A percentile compares a stretch with the other conserved stretches of the same genome.
phyloP scores from a whole-genome alignment of 2,888 invertebrate genomes.

The Dryocosmus kuriphilus region DNA sequence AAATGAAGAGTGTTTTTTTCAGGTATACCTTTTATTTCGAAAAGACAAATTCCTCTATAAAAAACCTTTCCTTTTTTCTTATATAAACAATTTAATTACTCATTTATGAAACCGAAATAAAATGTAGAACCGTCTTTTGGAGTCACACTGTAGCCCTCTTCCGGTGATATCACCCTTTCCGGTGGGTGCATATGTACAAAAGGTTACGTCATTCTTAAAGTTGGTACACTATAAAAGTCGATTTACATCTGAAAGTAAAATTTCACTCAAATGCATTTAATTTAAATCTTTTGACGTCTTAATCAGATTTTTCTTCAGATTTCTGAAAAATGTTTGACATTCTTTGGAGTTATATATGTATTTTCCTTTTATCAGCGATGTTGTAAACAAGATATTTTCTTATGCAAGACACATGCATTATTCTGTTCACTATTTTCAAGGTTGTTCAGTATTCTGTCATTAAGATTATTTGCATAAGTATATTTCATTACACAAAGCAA shows the following conservation, averaged over 20 bases:
- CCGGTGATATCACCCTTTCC: constrained; percentile 40
- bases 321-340: background rate
- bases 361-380: background rate
- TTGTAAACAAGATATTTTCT: background rate
- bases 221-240: background rate
- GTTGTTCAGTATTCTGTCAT: background rate
- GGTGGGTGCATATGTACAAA: background rate
- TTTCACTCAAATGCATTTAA: background rate
- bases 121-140: constrained; percentile 1
- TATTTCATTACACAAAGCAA: background rate
- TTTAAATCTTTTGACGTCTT: background rate
- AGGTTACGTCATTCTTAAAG: constrained; percentile 25
- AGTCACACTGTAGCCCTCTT: constrained; percentile 28
- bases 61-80: background rate
- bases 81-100: background rate
- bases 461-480: background rate
- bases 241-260: constrained; percentile 21
- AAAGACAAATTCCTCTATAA: no score
- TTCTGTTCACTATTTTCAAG: background rate
- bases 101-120: background rate
- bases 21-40: no score
- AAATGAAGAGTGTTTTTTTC: no score
- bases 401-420: background rate
- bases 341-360: background rate
- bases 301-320: background rate